Percentiles rank a stretch among this genome's conserved stretches.
Conservation (phyloP, 2,888 invertebrate genomes). For the Volucella inflata region DNA sequence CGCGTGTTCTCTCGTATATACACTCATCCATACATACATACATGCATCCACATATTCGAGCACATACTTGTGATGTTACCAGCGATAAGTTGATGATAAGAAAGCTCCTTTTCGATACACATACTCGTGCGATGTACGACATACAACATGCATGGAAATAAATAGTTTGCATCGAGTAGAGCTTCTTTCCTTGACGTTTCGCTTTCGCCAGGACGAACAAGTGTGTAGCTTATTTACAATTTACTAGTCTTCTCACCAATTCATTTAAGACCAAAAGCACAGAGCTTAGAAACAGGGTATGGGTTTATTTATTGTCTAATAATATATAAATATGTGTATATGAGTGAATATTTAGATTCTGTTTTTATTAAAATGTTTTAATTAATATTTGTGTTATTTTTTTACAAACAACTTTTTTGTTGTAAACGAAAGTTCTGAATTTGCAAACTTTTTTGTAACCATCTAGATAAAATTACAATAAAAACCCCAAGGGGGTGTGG, state of each 20-base stretch:
- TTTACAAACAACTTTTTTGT: no score
- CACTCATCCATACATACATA: slow-evolving; percentile 14
- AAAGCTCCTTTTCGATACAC: slow-evolving; percentile 62
- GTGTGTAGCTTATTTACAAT: slow-evolving; percentile 65
- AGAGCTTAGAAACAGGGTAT: slow-evolving; percentile 9
- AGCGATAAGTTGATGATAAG: slow-evolving; percentile 64
- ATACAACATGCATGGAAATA: slow-evolving; percentile 16
- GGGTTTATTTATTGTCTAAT: neutral
- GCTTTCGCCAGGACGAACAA: slow-evolving; percentile 72
- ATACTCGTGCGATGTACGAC: neutral
- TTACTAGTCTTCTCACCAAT: slow-evolving; percentile 36
- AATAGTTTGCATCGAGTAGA: slow-evolving; percentile 6
- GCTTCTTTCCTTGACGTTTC: slow-evolving; percentile 42
- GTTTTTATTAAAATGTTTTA: no score
- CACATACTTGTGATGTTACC: slow-evolving; percentile 35
- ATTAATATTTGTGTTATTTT: no score
- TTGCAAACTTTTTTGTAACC: no score
- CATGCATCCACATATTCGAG: no score
- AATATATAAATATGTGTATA: neutral
- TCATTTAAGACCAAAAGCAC: slow-evolving; percentile 20
- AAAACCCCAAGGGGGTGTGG: no score
- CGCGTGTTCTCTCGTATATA: slow-evolving; percentile 66
- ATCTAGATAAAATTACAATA: no score
- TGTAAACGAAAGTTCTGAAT: no score
- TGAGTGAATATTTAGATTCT: slow-evolving; percentile 25